Conservation (phyloP, 1,140 invertebrate genomes). For the Drosophila albomicans region DNA sequence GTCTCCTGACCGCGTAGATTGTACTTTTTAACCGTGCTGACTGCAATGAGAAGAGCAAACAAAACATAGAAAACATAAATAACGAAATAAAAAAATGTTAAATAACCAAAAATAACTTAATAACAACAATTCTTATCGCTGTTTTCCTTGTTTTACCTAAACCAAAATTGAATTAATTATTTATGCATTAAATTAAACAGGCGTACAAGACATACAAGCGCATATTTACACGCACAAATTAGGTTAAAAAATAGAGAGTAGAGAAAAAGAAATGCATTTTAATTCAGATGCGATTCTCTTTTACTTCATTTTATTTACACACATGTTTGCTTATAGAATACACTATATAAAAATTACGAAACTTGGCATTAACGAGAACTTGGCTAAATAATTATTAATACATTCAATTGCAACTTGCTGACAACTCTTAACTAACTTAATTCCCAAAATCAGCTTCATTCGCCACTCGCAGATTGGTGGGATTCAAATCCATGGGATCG, state of each 20-base stretch:
- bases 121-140: not conserved
- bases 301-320: conserved; percentile 39
- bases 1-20: conserved; percentile 56
- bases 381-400: conserved; percentile 50
- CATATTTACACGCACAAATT: conserved; percentile 12
- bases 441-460: conserved; percentile 49
- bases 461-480: conserved; percentile 60
- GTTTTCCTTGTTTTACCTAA: conserved; percentile 4
- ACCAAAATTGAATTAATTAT: conserved; percentile 27
- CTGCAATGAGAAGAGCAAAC: conserved; percentile 63
- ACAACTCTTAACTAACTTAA: conserved; percentile 20
- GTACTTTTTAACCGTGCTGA: conserved; percentile 43
- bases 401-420: conserved; percentile 17
- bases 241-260: not conserved
- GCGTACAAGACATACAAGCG: conserved; percentile 3
- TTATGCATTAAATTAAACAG: conserved; percentile 26
- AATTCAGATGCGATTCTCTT: conserved; percentile 30
- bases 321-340: not conserved
- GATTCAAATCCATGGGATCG: conserved; percentile 56
- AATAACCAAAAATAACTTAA: conserved; percentile 25
- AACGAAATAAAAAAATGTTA: conserved; percentile 19
- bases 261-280: conserved; percentile 42
- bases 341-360: conserved; percentile 20
- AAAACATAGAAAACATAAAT: conserved; percentile 69
- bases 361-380: conserved; percentile 75